A percentile compares a stretch with the other conserved stretches of the same genome.
Evolutionary conservation across 2,797 vertebrate species (phyloP).

Genomic region (Chromis chromis): DNA sequence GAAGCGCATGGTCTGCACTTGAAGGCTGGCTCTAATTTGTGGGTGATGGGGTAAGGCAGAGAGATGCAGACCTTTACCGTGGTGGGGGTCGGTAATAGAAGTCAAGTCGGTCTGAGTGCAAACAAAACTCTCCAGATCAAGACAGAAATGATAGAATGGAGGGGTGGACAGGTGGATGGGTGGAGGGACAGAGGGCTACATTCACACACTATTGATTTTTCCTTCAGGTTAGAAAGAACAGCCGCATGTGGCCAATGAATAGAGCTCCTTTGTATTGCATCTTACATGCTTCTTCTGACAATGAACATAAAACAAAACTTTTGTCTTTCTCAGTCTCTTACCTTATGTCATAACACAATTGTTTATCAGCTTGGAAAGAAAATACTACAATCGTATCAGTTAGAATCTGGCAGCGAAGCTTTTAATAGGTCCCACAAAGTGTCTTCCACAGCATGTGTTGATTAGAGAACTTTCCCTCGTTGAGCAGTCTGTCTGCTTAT

Average conservation of each 20-base stretch:
- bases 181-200: conserved; percentile 54
- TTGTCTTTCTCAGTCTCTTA: conserved; percentile 39
- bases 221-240: conserved; percentile 63
- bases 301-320: conserved; percentile 65
- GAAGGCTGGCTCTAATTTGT: conserved; percentile 37
- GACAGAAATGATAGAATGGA: conserved; percentile 63
- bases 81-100: conserved; percentile 14
- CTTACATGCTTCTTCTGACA: conserved; percentile 61
- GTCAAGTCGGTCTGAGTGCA: conserved; percentile 43
- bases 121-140: conserved; percentile 65
- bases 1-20: conserved; percentile 37
- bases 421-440: conserved; percentile 50
- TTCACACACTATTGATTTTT: conserved; percentile 76
- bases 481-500: conserved; percentile 49
- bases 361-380: conserved; percentile 49
- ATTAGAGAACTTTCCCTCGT: conserved; percentile 35
- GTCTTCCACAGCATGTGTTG: conserved; percentile 53
- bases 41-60: conserved; percentile 14
- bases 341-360: conserved; percentile 54
- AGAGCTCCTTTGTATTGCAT: conserved; percentile 62
- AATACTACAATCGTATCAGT: conserved; percentile 30
- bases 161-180: conserved; percentile 34
- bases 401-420: conserved; percentile 10
- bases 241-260: conserved; percentile 70
- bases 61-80: conserved; percentile 29